phyloP scores from a whole-genome alignment of 2,888 invertebrate species.

The Andricus curvator region DNA sequence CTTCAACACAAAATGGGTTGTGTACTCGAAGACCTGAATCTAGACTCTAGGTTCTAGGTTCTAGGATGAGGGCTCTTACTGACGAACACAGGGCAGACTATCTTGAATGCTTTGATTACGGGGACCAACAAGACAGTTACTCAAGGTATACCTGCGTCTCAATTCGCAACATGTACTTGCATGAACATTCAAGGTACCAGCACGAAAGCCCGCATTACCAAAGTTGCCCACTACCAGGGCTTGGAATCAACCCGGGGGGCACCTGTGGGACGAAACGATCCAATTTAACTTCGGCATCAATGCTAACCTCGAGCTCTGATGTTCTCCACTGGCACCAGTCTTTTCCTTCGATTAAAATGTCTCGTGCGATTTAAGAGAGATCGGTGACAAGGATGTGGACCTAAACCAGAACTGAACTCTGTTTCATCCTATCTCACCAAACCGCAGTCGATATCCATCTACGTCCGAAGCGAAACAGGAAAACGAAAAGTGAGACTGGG shows the following conservation, averaged over 20 bases:
- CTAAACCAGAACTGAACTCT: slow-evolving; percentile 10
- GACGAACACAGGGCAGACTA: slow-evolving; percentile 52
- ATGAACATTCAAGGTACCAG: slow-evolving; percentile 33
- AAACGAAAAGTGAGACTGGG: slow-evolving; percentile 21
- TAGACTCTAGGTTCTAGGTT: background rate
- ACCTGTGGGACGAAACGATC: slow-evolving; percentile 56
- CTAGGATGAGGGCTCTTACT: slow-evolving; percentile 10
- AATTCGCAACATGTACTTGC: slow-evolving; percentile 14
- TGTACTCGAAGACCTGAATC: slow-evolving; percentile 9
- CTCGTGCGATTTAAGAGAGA: slow-evolving; percentile 48
- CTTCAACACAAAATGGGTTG: slow-evolving; percentile 6
- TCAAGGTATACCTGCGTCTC: slow-evolving; percentile 61
- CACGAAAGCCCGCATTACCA: slow-evolving; percentile 58
- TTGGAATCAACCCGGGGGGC: slow-evolving; percentile 37
- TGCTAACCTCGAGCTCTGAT: slow-evolving; percentile 49
- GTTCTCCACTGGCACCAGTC: slow-evolving; percentile 34
- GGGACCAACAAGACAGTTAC: slow-evolving; percentile 62
- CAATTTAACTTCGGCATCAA: slow-evolving; percentile 67
- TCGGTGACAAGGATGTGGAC: slow-evolving; percentile 44
- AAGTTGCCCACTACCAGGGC: slow-evolving; percentile 56
- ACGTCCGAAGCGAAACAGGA: slow-evolving; percentile 17
- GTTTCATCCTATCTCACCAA: slow-evolving; percentile 22
- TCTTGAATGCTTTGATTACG: slow-evolving; percentile 66
- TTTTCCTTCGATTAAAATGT: slow-evolving; percentile 53
- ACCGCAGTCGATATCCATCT: slow-evolving; percentile 35